These are phyloP conservation scores for Myioborus miniatus DNA, from an alignment of 2,797 vertebrate genomes.

Conservation along the genomic window DNA sequence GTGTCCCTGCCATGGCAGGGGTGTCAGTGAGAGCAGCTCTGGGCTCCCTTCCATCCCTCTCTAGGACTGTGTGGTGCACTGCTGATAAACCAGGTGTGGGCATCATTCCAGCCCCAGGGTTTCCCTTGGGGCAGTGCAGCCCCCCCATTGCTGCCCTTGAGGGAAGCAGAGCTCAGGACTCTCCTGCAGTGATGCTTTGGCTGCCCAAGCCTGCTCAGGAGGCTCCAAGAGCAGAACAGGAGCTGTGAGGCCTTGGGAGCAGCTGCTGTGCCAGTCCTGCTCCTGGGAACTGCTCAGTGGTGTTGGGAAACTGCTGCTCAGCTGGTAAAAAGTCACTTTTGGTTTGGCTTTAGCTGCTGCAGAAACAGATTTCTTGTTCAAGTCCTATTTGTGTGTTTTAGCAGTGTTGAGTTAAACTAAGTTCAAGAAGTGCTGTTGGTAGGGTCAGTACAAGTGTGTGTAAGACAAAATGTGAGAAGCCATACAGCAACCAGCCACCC, in stretches of 20 bases:
- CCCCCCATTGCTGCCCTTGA: accelerated
- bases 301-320: background rate
- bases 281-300: background rate
- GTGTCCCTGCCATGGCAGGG: background rate
- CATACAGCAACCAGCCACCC: background rate
- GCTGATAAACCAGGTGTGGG: background rate
- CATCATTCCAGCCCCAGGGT: accelerated
- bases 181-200: background rate
- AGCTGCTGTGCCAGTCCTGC: background rate
- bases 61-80: background rate
- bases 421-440: background rate
- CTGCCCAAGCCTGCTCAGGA: background rate
- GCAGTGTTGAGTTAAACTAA: background rate
- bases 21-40: accelerated
- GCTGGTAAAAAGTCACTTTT: background rate
- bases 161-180: background rate
- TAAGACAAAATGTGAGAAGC: background rate
- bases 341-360: background rate
- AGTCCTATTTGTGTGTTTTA: background rate
- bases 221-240: background rate
- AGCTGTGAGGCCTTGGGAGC: background rate
- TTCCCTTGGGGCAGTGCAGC: background rate
- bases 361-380: background rate
- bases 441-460: accelerated
- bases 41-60: background rate